phyloP scores from a whole-genome alignment of 1,140 invertebrate species.

The Acromyrmex heyeri region DNA sequence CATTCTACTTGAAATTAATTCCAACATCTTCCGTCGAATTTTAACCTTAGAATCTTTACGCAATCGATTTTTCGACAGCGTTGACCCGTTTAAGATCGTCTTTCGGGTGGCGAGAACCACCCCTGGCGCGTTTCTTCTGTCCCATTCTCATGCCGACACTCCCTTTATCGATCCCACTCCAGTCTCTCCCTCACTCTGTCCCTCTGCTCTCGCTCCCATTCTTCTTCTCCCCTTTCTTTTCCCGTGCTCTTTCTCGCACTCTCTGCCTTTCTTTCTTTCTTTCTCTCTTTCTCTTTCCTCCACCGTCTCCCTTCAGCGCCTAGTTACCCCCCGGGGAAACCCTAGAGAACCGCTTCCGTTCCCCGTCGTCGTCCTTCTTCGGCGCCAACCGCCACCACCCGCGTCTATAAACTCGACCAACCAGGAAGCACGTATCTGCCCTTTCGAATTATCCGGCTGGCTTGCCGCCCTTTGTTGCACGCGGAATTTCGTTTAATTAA shows the following conservation, averaged over 20 bases:
- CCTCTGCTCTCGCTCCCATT: conserved; percentile 72
- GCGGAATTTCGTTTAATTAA: conserved; percentile 79
- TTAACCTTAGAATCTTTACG: conserved; percentile 17
- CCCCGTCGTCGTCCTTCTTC: conserved; percentile 65
- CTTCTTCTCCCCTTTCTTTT: conserved; percentile 76
- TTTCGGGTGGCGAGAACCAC: conserved; percentile 77
- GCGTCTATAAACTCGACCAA: conserved; percentile 75
- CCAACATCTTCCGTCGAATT: not conserved
- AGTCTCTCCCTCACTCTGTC: conserved; percentile 71
- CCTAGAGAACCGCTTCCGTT: conserved; percentile 74
- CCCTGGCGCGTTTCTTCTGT: conserved; percentile 75
- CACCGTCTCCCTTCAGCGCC: conserved; percentile 72
- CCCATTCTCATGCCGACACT: conserved; percentile 83
- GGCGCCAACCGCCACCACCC: conserved; percentile 65
- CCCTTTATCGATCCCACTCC: conserved; percentile 85
- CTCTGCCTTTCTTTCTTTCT: conserved; percentile 36
- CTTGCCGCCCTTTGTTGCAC: conserved; percentile 77
- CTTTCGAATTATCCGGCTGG: conserved; percentile 78
- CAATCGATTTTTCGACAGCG: conserved; percentile 63
- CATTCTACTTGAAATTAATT: not conserved
- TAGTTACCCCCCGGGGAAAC: conserved; percentile 76
- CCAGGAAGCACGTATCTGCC: conserved; percentile 79
- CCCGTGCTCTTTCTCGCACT: conserved; percentile 63
- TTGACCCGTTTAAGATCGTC: conserved; percentile 75
- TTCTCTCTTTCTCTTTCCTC: conserved; percentile 31